Evolutionary conservation across 2,888 invertebrate genomes (phyloP).

Genomic region (Taphrorychus bicolor): DNA sequence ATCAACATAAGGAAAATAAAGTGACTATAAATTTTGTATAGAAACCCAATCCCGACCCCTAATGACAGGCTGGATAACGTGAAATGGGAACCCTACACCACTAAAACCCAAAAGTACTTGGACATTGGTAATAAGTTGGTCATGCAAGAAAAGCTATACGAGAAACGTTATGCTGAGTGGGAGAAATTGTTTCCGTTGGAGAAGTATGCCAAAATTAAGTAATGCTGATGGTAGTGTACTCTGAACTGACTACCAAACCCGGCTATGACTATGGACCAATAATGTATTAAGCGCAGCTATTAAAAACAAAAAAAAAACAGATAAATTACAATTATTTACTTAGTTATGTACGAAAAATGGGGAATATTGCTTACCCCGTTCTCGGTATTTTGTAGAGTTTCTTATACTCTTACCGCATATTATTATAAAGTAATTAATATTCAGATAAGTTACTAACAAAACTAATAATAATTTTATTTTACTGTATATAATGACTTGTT

Average conservation of each 20-base stretch:
- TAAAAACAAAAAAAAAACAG: constrained; percentile 6
- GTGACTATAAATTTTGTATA: constrained; percentile 47
- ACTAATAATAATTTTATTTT: no score
- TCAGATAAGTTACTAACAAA: no score
- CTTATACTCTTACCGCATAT: no score
- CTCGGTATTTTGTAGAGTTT: no score
- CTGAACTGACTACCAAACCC: neutral
- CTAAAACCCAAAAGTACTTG: constrained; percentile 56
- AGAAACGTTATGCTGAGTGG: constrained; percentile 58
- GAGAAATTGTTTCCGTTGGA: constrained; percentile 56
- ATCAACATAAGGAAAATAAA: neutral
- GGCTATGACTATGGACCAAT: neutral
- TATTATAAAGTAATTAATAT: no score
- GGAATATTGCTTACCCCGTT: no score
- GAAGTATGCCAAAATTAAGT: constrained; percentile 45
- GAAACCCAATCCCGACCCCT: constrained; percentile 60
- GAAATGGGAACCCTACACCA: constrained; percentile 58
- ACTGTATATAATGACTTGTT: no score
- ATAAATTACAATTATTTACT: no score
- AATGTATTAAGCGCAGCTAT: neutral
- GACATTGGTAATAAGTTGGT: constrained; percentile 57
- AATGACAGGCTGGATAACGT: constrained; percentile 53
- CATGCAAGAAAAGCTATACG: constrained; percentile 56
- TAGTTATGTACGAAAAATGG: no score
- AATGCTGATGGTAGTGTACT: neutral